Percentiles rank a stretch among this genome's conserved stretches.
phyloP scores from a whole-genome alignment of 1,140 invertebrate species.

The Drosophila cardini region DNA sequence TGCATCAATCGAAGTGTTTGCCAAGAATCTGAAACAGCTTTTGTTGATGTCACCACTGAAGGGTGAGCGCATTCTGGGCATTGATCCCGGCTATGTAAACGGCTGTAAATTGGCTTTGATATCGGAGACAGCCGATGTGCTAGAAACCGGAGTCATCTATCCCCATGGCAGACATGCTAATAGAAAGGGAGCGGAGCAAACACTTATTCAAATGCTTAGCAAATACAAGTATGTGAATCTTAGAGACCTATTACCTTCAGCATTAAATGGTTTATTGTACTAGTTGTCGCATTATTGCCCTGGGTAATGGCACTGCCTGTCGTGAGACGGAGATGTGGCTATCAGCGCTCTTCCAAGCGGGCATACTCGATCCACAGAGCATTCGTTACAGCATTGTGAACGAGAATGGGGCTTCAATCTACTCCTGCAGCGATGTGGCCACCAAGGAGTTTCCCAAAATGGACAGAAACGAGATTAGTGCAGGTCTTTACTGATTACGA shows the following conservation, averaged over 20 bases:
- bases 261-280: conserved; percentile 3
- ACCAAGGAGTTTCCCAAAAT: conserved; percentile 93
- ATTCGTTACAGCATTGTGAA: conserved; percentile 93
- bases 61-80: conserved; percentile 91
- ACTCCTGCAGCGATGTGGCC: conserved; percentile 93
- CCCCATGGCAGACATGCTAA: conserved; percentile 85
- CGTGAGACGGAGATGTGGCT: conserved; percentile 93
- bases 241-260: too few species aligned
- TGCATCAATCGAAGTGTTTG: conserved; percentile 93
- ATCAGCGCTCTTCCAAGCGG: conserved; percentile 87
- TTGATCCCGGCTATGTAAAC: conserved; percentile 94
- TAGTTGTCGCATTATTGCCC: conserved; percentile 90
- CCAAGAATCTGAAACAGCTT: conserved; percentile 92
- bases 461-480: conserved; percentile 92
- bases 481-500: conserved; percentile 86
- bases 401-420: conserved; percentile 95
- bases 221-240: conserved; percentile 67
- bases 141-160: conserved; percentile 90
- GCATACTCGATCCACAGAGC: conserved; percentile 86
- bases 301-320: conserved; percentile 96
- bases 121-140: conserved; percentile 89
- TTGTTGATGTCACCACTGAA: conserved; percentile 91
- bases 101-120: conserved; percentile 94
- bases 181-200: conserved; percentile 52
- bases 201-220: conserved; percentile 62